Conservation (phyloP, 2,797 vertebrate genomes). For the Cetoscarus ocellatus region DNA sequence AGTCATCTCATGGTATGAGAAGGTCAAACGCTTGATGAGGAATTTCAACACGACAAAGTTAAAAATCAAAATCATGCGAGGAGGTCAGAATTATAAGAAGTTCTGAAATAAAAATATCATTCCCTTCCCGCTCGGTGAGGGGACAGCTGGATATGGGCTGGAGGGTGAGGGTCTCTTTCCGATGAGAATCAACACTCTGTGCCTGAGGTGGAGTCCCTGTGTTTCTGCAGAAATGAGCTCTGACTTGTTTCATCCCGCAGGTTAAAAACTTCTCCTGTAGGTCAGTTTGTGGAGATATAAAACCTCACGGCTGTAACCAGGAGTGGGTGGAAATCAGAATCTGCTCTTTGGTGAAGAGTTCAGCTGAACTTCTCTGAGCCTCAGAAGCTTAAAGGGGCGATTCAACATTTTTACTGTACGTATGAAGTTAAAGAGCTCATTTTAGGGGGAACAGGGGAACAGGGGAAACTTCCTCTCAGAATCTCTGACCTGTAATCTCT, state of each 20-base stretch:
- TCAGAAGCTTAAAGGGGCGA: too few species aligned
- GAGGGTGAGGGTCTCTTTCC: constrained; percentile 8
- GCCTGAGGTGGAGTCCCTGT: constrained; percentile 32
- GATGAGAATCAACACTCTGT: constrained; percentile 37
- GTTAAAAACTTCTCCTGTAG: constrained; percentile 2
- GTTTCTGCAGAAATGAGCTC: constrained; percentile 32
- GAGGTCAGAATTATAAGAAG: background rate
- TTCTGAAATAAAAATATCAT: constrained; percentile 32
- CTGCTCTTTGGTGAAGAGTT: too few species aligned
- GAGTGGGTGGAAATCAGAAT: background rate
- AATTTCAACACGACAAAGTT: too few species aligned
- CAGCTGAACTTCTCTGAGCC: too few species aligned
- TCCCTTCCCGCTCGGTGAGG: too few species aligned
- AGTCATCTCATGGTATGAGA: background rate
- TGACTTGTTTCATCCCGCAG: constrained; percentile 43
- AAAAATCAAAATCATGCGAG: too few species aligned
- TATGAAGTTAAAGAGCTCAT: background rate
- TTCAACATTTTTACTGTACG: constrained; percentile 2
- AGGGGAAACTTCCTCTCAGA: constrained; percentile 13
- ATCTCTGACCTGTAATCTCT: background rate
- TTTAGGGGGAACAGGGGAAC: too few species aligned
- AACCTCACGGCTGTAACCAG: background rate
- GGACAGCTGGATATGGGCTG: too few species aligned
- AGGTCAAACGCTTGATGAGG: background rate
- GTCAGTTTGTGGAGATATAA: constrained; percentile 23